A percentile compares a stretch with the other conserved stretches of the same genome.
Conservation (phyloP, 2,113 vertebrate species). For the Theristicus caerulescens region DNA sequence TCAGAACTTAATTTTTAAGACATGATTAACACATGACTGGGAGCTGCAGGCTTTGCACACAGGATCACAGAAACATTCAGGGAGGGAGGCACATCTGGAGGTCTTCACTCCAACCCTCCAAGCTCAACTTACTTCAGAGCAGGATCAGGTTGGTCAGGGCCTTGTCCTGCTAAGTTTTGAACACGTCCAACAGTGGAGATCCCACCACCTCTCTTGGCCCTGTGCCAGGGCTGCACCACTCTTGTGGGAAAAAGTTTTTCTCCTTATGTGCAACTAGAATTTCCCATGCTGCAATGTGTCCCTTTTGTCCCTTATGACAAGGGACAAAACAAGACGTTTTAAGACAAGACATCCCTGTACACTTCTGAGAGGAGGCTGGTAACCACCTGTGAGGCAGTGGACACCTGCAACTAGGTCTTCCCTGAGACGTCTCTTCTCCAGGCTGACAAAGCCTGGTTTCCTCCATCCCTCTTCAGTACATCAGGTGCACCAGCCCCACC, state of each 20-base stretch:
- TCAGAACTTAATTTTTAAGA: slow-evolving; percentile 29
- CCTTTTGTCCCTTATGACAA: background rate
- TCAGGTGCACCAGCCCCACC: background rate
- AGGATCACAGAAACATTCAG: background rate
- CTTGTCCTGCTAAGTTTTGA: background rate
- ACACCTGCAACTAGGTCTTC: background rate
- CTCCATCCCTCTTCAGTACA: background rate
- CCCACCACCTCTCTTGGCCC: background rate
- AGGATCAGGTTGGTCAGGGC: background rate
- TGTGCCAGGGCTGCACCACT: background rate
- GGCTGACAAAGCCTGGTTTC: background rate
- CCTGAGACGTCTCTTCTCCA: background rate
- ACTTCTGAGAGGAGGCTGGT: background rate
- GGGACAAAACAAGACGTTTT: background rate
- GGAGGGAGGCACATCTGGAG: background rate
- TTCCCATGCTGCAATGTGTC: background rate
- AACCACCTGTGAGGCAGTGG: background rate
- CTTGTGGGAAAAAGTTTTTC: background rate
- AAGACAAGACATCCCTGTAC: background rate
- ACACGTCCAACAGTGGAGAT: background rate
- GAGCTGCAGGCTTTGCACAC: background rate
- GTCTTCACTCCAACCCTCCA: background rate
- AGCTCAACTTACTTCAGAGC: background rate
- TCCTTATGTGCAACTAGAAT: background rate
- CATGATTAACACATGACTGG: background rate